Percentiles rank a stretch among this genome's conserved stretches.
Evolutionary conservation across 2,113 vertebrate genomes (phyloP).

Genomic region (Cynocephalus volans): DNA sequence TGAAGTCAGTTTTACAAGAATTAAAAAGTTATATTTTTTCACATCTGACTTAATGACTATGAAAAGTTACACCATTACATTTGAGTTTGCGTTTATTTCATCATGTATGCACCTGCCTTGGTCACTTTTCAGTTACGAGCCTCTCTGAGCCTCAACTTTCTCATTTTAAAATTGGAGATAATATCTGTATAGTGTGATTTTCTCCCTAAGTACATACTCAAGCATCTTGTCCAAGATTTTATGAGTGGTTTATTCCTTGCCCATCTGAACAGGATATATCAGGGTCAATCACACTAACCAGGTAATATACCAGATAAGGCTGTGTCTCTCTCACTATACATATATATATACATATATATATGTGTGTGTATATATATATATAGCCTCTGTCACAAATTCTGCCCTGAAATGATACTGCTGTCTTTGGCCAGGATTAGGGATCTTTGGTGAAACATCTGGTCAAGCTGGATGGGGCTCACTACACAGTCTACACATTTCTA

Average conservation of each 20-base stretch:
- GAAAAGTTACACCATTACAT: not conserved
- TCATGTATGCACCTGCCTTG: not conserved
- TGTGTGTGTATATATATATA: not conserved
- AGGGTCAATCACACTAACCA: not conserved
- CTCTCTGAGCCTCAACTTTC: slow-evolving; percentile 19
- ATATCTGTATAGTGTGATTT: not conserved
- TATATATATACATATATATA: no score
- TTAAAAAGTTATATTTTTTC: slow-evolving; percentile 4
- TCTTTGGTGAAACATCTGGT: slow-evolving; percentile 20
- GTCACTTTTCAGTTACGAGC: not conserved
- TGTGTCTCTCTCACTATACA: no score
- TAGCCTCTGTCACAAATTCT: not conserved
- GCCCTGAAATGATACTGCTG: not conserved
- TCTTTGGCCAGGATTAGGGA: not conserved
- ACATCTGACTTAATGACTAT: not conserved
- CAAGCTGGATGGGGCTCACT: not conserved
- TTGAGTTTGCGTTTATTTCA: not conserved
- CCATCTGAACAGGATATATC: not conserved
- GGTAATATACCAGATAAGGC: not conserved
- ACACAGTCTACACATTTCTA: not conserved
- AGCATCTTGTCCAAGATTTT: not conserved
- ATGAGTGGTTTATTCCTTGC: not conserved
- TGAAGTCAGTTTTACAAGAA: slow-evolving; percentile 10
- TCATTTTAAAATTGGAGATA: slow-evolving; percentile 10
- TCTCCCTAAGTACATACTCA: not conserved